Evolutionary conservation across 1,140 invertebrate species (phyloP).

Genomic region (Apis florea): DNA sequence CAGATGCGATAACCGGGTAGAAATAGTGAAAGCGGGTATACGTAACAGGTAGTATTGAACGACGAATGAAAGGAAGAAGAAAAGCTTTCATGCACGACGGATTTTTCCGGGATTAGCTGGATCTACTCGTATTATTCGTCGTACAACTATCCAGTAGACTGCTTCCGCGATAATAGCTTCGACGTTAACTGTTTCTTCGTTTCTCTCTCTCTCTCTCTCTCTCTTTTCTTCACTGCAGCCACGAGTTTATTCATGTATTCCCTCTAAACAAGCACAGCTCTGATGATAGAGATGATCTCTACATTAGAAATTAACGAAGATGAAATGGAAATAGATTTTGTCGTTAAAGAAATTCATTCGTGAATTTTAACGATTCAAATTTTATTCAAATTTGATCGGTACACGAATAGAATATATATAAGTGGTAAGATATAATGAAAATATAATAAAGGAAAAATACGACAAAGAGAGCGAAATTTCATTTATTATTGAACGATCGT

Average conservation of each 20-base stretch:
- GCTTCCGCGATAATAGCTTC: conserved; percentile 18
- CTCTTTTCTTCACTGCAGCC: background rate
- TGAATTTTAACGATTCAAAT: no score
- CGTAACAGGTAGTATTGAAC: conserved; percentile 47
- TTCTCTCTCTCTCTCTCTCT: background rate
- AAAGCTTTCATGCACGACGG: conserved; percentile 41
- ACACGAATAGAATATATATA: background rate
- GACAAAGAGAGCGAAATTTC: background rate
- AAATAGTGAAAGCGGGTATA: conserved; percentile 30
- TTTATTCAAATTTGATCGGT: no score
- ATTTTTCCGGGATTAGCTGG: conserved; percentile 45
- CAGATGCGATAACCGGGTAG: background rate
- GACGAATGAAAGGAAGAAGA: conserved; percentile 31
- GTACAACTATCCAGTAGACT: conserved; percentile 21
- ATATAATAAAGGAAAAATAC: no score
- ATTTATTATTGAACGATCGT: background rate
- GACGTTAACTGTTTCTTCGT: conserved; percentile 5
- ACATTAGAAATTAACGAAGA: background rate
- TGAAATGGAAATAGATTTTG: background rate
- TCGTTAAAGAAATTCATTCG: background rate
- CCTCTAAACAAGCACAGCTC: no score
- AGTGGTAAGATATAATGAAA: background rate
- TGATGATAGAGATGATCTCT: background rate
- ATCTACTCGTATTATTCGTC: conserved; percentile 41
- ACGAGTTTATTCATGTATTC: background rate